A percentile compares a stretch with the other conserved stretches of the same genome.
These are phyloP conservation scores for Rynchops niger DNA, from an alignment of 2,113 vertebrate genomes.

Conservation along the genomic window DNA sequence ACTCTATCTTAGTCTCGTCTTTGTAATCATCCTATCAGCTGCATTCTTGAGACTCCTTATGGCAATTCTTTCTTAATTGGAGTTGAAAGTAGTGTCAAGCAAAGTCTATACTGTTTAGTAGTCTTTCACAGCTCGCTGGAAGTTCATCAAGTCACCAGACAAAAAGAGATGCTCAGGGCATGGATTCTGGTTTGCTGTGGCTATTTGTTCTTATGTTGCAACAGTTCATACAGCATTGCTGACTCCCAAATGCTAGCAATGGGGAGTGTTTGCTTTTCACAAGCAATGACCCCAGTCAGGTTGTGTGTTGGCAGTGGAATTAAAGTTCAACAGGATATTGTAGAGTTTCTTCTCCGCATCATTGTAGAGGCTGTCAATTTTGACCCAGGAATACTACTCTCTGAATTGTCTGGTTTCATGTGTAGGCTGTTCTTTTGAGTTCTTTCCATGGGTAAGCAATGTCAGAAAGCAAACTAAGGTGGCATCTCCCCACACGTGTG, in stretches of 20 bases:
- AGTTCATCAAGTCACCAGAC: conserved; percentile 79
- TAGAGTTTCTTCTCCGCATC: background rate
- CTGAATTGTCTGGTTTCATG: background rate
- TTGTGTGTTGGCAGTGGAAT: background rate
- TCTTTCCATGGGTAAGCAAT: background rate
- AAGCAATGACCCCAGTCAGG: background rate
- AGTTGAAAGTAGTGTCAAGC: conserved; percentile 78
- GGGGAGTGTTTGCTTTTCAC: background rate
- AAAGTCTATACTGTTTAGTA: conserved; percentile 75
- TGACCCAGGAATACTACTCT: background rate
- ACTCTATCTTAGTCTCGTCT: background rate
- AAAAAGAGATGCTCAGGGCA: conserved; percentile 78
- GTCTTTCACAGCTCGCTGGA: conserved; percentile 78
- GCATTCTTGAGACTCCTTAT: conserved; percentile 78
- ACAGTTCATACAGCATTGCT: background rate
- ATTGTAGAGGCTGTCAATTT: background rate
- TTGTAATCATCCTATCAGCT: conserved; percentile 76
- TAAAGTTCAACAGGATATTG: background rate
- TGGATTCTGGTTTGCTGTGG: background rate
- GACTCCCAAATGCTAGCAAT: background rate
- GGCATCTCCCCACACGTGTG: background rate
- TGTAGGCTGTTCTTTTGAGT: background rate
- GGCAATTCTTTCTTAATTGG: conserved; percentile 78
- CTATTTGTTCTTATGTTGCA: background rate
- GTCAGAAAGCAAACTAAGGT: background rate